These are phyloP conservation scores for Linurgus olivaceus DNA, from an alignment of 2,797 vertebrate genomes.

Conservation along the genomic window DNA sequence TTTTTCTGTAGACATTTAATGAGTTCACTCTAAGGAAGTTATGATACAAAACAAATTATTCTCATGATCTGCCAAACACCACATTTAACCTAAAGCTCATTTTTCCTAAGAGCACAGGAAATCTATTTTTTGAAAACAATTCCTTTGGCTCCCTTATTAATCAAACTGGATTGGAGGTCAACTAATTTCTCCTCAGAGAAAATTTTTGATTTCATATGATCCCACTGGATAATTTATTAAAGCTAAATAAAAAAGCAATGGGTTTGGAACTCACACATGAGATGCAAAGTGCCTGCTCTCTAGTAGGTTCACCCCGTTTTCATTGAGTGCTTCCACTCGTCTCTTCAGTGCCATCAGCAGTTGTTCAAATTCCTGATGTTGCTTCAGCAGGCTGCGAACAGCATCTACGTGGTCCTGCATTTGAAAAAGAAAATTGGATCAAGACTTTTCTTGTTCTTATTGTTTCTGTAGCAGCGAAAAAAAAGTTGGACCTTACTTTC, in stretches of 20 bases:
- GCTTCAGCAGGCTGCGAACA: constrained; percentile 79
- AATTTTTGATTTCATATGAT: background rate
- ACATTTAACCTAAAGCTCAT: background rate
- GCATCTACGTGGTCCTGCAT: constrained; percentile 83
- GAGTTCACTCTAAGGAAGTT: background rate
- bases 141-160: background rate
- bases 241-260: background rate
- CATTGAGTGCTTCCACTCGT: constrained; percentile 69
- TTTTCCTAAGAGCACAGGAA: background rate
- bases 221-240: background rate
- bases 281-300: constrained; percentile 74
- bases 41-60: background rate
- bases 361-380: constrained; percentile 82
- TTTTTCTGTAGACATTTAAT: background rate
- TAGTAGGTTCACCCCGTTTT: constrained; percentile 74
- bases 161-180: background rate
- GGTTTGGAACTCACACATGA: constrained; percentile 66
- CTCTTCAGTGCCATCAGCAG: constrained; percentile 78
- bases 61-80: background rate
- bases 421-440: background rate
- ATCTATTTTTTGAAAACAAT: background rate
- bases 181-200: background rate
- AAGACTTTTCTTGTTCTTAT: background rate
- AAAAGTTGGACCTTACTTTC: background rate
- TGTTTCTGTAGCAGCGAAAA: background rate